A percentile compares a stretch with the other conserved stretches of the same genome.
phyloP scores from a whole-genome alignment of 1,140 invertebrate species.

The Temnothorax longispinosus region DNA sequence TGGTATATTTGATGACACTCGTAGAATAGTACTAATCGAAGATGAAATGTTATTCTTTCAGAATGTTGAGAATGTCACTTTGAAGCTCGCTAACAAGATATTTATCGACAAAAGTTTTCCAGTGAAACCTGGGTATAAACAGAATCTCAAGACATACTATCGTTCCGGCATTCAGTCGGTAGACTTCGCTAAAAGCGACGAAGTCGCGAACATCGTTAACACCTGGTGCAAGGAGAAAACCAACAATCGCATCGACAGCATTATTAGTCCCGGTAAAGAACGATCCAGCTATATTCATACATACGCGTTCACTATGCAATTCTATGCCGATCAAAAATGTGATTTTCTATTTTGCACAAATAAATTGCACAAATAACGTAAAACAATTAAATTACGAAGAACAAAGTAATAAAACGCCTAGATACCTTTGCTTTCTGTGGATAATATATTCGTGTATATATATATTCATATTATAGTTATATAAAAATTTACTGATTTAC shows the following conservation, averaged over 20 bases:
- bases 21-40: not conserved
- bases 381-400: not conserved
- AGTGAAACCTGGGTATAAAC: conserved; percentile 70
- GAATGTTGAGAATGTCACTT: conserved; percentile 76
- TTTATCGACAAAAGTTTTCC: conserved; percentile 67
- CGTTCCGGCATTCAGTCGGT: conserved; percentile 71
- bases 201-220: conserved; percentile 85
- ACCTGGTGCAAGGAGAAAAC: conserved; percentile 86
- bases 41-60: conserved; percentile 56
- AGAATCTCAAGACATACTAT: conserved; percentile 69
- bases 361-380: not conserved
- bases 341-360: not conserved
- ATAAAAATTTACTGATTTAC: not conserved
- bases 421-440: not conserved
- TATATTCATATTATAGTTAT: not conserved
- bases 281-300: not conserved
- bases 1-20: not conserved
- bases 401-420: not conserved
- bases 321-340: not conserved
- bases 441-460: not conserved
- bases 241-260: conserved; percentile 86
- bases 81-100: conserved; percentile 80
- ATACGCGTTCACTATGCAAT: not conserved
- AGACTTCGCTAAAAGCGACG: conserved; percentile 78
- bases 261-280: conserved; percentile 84